Base-by-base conservation (phyloP, 2,797 vertebrate genomes). In the Microctenopoma lineatum region DNA sequence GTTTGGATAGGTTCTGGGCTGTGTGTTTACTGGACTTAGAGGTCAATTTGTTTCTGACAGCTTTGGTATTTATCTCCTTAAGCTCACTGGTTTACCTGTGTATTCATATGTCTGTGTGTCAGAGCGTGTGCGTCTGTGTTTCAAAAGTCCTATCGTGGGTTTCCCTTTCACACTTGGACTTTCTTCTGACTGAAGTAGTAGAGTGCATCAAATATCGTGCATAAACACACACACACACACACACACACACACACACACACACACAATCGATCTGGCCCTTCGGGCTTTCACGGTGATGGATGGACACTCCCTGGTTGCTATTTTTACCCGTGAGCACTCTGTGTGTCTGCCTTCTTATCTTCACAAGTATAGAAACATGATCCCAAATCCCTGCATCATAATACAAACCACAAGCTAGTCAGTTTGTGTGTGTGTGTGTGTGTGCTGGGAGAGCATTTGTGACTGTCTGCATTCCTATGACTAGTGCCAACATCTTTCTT, bases 261-360 rank as follows among this genome's bases (percentile, higher is more conserved):
- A 26, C 59, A 73, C 58, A 46, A 90, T 90, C 69, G 75, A 92
- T 90, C 60, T 47, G 68, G 73, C 57, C 75, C 80, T 87, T 87
- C 83, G 89, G 83, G 83, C 88, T 80, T 83, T 81, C 81, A 81
- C 75, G 64, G 59, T 90, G 90, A 92, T 91, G 80, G 81, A 91
- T 91, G 85, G 84, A 85, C 78, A 76, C 68, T 88, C 44, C 79
- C 51, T 52, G 75, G 81, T 61, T 85, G 87, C 87, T 90, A 85
- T 92, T 91, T 92, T 83, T 87, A 87, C 47, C 79, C 63, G 38
- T 25, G 41, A 75, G 78, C 68, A 21, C 58, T 58, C 34, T 60
- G 47, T 60, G 38, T 68, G 67, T 78, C 57, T 79, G 73, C 56
- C 59, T 59, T 78, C 63, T 79, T 75, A 74, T 61, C 75, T 73